A percentile compares a stretch with the other conserved stretches of the same genome.
phyloP scores from a whole-genome alignment of 2,888 invertebrate species.

The Euzophera pinguis region DNA sequence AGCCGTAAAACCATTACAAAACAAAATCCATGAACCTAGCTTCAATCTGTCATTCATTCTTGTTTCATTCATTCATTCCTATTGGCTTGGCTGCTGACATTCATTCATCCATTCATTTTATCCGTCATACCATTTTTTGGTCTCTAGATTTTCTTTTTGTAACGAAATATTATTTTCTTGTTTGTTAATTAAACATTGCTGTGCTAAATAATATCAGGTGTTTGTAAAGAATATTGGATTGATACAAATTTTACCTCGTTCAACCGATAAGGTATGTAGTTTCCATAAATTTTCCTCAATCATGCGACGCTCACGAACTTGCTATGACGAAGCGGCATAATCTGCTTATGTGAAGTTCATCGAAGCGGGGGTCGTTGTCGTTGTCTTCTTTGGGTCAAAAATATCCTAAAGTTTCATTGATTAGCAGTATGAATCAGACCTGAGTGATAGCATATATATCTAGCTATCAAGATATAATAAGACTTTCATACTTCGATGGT shows the following conservation, averaged over 20 bases:
- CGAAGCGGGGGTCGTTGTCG: constrained; percentile 26
- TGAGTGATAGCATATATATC: neutral
- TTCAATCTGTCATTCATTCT: too few species aligned
- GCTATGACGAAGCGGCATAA: constrained; percentile 57
- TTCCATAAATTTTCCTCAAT: constrained; percentile 22
- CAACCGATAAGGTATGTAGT: constrained; percentile 31
- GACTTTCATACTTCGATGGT: constrained; percentile 29
- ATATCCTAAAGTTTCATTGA: constrained; percentile 31
- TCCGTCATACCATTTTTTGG: constrained; percentile 57
- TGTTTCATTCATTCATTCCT: too few species aligned
- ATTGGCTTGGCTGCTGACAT: too few species aligned
- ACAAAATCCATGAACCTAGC: too few species aligned
- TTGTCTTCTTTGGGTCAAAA: constrained; percentile 32
- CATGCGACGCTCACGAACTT: constrained; percentile 22
- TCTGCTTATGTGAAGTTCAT: constrained; percentile 37
- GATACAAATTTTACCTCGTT: constrained; percentile 19
- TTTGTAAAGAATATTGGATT: constrained; percentile 23
- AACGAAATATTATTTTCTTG: constrained; percentile 39
- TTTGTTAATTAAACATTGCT: constrained; percentile 28
- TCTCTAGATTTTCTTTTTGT: constrained; percentile 34
- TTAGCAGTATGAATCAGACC: constrained; percentile 16
- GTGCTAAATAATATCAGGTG: constrained; percentile 27
- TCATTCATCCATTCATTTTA: neutral
- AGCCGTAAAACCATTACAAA: too few species aligned
- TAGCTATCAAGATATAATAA: neutral